These are phyloP conservation scores for Lagocephalus sceleratus DNA, from an alignment of 2,797 vertebrate species.

Conservation along the genomic window DNA sequence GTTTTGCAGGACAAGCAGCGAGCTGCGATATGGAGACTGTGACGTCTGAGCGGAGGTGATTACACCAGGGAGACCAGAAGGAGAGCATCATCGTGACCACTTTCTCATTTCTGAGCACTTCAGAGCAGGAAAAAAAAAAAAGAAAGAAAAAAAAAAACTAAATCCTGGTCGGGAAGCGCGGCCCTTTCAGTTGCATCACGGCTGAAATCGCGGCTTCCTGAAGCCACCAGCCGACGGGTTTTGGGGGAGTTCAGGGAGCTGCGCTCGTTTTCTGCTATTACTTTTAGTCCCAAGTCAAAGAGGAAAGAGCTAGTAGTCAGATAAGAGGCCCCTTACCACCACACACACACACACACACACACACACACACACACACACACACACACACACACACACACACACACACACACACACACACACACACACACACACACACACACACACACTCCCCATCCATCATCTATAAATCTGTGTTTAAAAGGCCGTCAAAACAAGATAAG, in stretches of 20 bases:
- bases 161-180: no score
- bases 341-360: no score
- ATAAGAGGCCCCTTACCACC: slow-evolving; percentile 43
- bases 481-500: slow-evolving; percentile 66
- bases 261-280: slow-evolving; percentile 5
- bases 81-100: no score
- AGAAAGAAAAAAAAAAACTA: no score
- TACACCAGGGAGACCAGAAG: no score
- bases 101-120: no score
- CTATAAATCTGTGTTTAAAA: slow-evolving; percentile 65
- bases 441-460: slow-evolving; percentile 38
- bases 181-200: not conserved
- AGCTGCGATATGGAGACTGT: no score
- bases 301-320: slow-evolving; percentile 53
- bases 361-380: no score
- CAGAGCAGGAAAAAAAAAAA: no score
- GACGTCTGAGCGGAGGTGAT: not conserved
- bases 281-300: slow-evolving; percentile 22
- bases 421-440: no score
- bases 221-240: not conserved
- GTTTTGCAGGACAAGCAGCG: not conserved
- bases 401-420: no score
- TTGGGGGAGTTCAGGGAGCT: not conserved
- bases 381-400: not conserved
- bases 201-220: slow-evolving; percentile 1